phyloP scores from a whole-genome alignment of 1,140 invertebrate genomes.

The Diachasma alloeum region DNA sequence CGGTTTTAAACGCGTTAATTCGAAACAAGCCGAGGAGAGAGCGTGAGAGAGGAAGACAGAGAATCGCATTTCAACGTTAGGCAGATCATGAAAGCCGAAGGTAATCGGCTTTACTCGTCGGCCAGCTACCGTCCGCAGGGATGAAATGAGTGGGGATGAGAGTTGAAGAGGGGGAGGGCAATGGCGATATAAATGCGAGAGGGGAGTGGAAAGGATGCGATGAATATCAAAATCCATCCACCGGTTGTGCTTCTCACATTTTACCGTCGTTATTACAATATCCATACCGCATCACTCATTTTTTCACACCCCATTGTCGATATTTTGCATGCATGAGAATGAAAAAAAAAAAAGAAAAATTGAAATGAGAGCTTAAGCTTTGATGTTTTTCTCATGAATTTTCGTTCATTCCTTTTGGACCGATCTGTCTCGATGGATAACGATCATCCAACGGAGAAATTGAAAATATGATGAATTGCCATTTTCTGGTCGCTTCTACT shows the following conservation, averaged over 20 bases:
- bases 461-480: background rate
- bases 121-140: constrained; percentile 1
- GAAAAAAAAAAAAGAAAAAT: background rate
- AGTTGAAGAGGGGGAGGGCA: background rate
- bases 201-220: background rate
- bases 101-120: constrained; percentile 7
- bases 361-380: background rate
- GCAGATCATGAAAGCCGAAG: constrained; percentile 9
- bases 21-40: background rate
- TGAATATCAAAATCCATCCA: constrained; percentile 3
- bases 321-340: background rate
- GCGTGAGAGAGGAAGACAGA: background rate
- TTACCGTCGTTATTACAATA: background rate
- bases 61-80: constrained; percentile 7
- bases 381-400: background rate
- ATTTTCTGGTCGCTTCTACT: background rate
- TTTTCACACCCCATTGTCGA: background rate
- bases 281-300: background rate
- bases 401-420: background rate
- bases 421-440: too few species aligned
- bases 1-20: constrained; percentile 6
- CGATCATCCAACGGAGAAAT: background rate
- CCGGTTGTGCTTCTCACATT: background rate
- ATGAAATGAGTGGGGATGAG: constrained; percentile 1
- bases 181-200: constrained; percentile 1